phyloP scores from a whole-genome alignment of 1,140 invertebrate species.

The Bombus breviceps region DNA sequence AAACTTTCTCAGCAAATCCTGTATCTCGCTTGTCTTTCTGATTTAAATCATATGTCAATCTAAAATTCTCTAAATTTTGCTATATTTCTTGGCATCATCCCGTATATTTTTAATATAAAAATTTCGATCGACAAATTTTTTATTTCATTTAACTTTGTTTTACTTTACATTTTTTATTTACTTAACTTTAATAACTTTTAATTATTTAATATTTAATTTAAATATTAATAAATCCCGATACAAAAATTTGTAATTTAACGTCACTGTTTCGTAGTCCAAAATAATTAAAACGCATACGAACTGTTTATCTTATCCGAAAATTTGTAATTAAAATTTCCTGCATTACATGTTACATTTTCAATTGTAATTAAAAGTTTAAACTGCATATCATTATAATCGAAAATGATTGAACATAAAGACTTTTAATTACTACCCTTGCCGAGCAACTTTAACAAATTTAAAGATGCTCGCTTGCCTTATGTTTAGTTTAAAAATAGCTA shows the following conservation, averaged over 20 bases:
- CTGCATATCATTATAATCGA: background rate
- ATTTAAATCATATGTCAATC: background rate
- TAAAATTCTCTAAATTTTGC: background rate
- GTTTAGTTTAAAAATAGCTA: background rate
- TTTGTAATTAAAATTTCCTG: background rate
- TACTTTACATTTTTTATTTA: no score
- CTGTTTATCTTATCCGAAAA: background rate
- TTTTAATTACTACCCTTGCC: no score
- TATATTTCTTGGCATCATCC: background rate
- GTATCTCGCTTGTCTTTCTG: rapidly evolving
- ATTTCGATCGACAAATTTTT: no score
- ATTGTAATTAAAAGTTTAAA: background rate
- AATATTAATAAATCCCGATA: no score
- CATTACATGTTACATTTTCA: background rate
- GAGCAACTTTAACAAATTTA: background rate
- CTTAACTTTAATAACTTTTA: no score
- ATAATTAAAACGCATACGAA: no score
- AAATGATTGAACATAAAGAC: background rate
- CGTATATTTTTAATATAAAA: background rate
- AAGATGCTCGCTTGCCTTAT: background rate
- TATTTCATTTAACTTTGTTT: no score
- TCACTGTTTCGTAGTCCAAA: no score
- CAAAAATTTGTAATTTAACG: background rate
- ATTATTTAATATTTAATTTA: no score
- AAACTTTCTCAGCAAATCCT: background rate